Percentiles rank a stretch among this genome's conserved stretches.
phyloP scores from a whole-genome alignment of 2,888 invertebrate species.

The Diplolepis rosae region DNA sequence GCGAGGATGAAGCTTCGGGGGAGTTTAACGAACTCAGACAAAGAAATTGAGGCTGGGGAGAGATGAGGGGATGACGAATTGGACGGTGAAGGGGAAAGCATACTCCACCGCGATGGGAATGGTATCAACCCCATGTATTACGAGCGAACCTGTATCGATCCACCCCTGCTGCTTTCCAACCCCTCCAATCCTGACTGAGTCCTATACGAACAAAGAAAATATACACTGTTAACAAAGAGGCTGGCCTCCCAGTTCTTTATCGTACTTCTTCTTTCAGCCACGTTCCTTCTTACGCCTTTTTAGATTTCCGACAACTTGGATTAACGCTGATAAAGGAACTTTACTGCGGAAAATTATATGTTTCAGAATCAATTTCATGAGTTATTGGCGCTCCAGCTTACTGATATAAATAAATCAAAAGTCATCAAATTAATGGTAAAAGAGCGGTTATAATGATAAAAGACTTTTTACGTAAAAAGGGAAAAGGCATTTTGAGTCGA shows the following conservation, averaged over 20 bases:
- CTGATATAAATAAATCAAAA: no score
- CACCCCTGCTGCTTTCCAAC: conserved; percentile 58
- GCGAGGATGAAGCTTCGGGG: conserved; percentile 43
- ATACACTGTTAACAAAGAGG: conserved; percentile 22
- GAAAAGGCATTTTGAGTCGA: no score
- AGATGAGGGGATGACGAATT: conserved; percentile 45
- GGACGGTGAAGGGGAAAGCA: conserved; percentile 39
- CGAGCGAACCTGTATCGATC: conserved; percentile 66
- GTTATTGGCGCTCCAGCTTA: background rate
- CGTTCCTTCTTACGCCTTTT: conserved; percentile 8
- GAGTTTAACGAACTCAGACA: conserved; percentile 63
- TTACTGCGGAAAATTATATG: background rate
- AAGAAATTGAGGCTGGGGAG: conserved; percentile 46
- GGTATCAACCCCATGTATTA: conserved; percentile 63
- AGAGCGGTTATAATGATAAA: background rate
- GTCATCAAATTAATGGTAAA: background rate
- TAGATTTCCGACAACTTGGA: conserved; percentile 18
- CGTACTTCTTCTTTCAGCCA: background rate
- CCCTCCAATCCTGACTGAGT: conserved; percentile 48
- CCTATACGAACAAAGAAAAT: conserved; percentile 22
- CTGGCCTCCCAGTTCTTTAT: conserved; percentile 16
- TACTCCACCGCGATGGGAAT: conserved; percentile 40
- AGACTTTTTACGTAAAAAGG: no score
- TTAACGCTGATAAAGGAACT: background rate
- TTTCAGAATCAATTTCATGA: conserved; percentile 2